Evolutionary conservation across 2,113 vertebrate species (phyloP).

Genomic region (Pitta sordida): DNA sequence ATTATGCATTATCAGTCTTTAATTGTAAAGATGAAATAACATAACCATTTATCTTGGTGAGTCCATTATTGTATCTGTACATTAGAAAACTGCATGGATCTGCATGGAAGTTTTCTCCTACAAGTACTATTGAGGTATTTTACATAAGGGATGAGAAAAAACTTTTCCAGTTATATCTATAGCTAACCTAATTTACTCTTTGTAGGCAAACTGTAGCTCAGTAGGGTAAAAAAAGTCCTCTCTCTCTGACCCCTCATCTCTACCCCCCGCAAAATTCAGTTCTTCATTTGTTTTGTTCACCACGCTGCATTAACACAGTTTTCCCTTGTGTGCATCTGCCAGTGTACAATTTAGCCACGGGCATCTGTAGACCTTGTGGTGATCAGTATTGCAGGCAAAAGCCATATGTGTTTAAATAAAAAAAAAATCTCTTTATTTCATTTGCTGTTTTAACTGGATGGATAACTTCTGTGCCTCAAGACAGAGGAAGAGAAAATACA

Average conservation of each 20-base stretch:
- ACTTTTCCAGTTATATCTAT: not conserved
- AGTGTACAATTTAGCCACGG: conserved; percentile 83
- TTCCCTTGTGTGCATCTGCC: conserved; percentile 82
- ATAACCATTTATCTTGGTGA: conserved; percentile 38
- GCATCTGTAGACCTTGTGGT: conserved; percentile 82
- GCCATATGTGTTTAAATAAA: conserved; percentile 84
- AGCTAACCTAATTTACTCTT: conserved; percentile 18
- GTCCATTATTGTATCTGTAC: not conserved
- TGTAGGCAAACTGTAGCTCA: conserved; percentile 37
- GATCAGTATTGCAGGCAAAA: conserved; percentile 84
- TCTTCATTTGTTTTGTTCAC: conserved; percentile 89
- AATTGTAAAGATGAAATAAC: conserved; percentile 30
- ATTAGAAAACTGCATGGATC: not conserved
- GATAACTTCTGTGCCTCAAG: conserved; percentile 86
- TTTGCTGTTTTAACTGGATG: conserved; percentile 85
- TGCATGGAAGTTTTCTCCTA: not conserved
- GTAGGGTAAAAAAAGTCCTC: not conserved
- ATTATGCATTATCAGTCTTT: conserved; percentile 39
- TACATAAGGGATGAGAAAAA: not conserved
- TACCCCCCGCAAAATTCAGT: conserved; percentile 49
- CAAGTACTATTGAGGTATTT: not conserved
- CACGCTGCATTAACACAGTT: conserved; percentile 80
- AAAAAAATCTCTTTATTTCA: conserved; percentile 78
- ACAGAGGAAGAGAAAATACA: conserved; percentile 84
- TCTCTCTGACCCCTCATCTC: not conserved